Base-by-base conservation (phyloP, 2,113 vertebrate species). In the Callospermophilus lateralis region DNA sequence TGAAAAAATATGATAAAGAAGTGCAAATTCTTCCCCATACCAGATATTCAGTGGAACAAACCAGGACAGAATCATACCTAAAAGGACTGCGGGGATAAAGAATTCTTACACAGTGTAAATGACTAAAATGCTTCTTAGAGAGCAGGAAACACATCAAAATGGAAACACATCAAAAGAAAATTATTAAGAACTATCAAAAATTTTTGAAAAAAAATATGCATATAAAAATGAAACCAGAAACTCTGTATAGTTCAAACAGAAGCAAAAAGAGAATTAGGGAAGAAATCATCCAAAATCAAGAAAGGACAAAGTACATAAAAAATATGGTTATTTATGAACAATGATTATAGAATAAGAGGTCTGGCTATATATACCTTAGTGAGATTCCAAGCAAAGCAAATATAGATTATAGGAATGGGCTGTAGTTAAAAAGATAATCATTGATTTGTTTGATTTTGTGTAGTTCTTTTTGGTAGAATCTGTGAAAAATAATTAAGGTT, bases 381-480 rank as follows among this genome's bases (percentile, higher is more conserved):
- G 37, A 61, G 28, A 6, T 48, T 28, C 53, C 10, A 28, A 42
- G 10, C 11, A 26, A 74, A 61, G 39, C 10, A 30, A 26, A 4
- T n/a, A 8, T 2, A 19, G 30, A 11, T 24, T 28, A 2, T 10
- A 13, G 15, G n/a, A 2, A 9, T 22, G 6, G n/a, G 45, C 10
- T 28, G 19, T 1, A 73, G 32, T 68, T 1, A 28, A 53, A 72
- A 28, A 70, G 63, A 53, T 3, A 37, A 70, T n/a, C 42, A 6
- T 39, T 28, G 28, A 39, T 85, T 6, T 7, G 17, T 28, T 53
- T 53, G 6, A 37, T 70, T 17, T 28, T 70, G 22, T 68, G 11
- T 32, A 34, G 12, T 84, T 32, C n/a, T 51, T 51, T 51, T 51
- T 51, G 22, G 24, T 12, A 72, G 48, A 37, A 55, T 55, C 6